Base-by-base conservation (phyloP, 2,113 vertebrate species). In the Thunnus maccoyii region DNA sequence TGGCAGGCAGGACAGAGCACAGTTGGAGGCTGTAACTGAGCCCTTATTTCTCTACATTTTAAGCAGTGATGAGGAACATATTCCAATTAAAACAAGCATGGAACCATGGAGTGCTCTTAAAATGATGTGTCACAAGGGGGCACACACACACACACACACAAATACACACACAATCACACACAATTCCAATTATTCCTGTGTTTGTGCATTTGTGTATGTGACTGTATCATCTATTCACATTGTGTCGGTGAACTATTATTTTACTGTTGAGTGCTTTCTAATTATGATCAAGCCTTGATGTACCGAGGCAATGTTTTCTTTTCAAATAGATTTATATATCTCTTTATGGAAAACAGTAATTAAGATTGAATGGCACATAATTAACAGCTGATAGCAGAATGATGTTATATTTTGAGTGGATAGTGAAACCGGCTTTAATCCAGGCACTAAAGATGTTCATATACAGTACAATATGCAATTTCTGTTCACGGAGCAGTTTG, bases 41-140 rank as follows among this genome's bases (percentile, higher is more conserved):
- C 52, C 25, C 61, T 60, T 22, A 64, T 50, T 47, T 44, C 41
- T 55, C 55, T 14, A 30, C 36, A 54, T 69, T 69, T 61, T 62
- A 72, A 73, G n/a, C 71, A 65, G 30, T 78, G 78, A 82, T 54
- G 66, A 46, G 78, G 67, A 80, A 73, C 72, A 32, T 51, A 71
- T 74, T 85, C 76, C 76, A 87, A 81, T 87, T 87, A 85, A 80
- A 80, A 67, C 63, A 41, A 61, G 75, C 82, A 80, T 5, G 41
- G 74, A 64, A 70, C 30, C 81, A 73, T 80, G 72, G 55, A 77
- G 69, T 55, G 66, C 72, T 87, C 72, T 71, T 80, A 73, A 82
- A 84, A 69, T 72, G 56, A 73, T 52, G 64, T 85, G 75, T 72
- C 71, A 71, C 16, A 1, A 57, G 47, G 48, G 76, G 25, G 32